These are phyloP conservation scores for Eilema depressum DNA, from an alignment of 2,888 invertebrate genomes.

Conservation along the genomic window DNA sequence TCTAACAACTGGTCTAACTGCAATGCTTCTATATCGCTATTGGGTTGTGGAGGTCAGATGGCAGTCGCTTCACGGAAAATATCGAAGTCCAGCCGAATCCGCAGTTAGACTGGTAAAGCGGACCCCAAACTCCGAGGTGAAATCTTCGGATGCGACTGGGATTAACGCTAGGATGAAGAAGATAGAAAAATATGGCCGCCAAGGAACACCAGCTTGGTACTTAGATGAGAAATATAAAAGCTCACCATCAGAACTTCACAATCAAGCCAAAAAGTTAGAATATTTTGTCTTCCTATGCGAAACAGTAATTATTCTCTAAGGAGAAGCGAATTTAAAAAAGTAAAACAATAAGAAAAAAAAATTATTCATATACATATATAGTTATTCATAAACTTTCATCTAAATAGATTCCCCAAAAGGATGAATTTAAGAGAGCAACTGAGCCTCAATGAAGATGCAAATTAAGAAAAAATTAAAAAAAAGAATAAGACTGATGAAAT, in stretches of 20 bases:
- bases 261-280: background rate
- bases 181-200: too few relatives aligned
- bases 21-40: too few relatives aligned
- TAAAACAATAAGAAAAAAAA: constrained; percentile 13
- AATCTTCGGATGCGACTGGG: too few relatives aligned
- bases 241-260: background rate
- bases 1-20: too few relatives aligned
- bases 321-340: background rate
- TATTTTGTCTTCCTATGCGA: background rate
- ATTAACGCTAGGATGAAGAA: too few relatives aligned
- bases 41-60: too few relatives aligned
- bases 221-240: background rate
- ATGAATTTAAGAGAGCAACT: constrained; percentile 9
- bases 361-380: too few relatives aligned
- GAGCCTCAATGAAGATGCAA: constrained; percentile 20
- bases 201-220: too few relatives aligned
- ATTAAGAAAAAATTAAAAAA: constrained; percentile 32
- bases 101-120: too few relatives aligned
- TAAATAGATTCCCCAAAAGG: background rate
- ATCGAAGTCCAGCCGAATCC: too few relatives aligned
- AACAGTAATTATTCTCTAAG: background rate
- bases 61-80: too few relatives aligned
- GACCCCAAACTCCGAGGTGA: too few relatives aligned
- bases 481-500: constrained; percentile 12
- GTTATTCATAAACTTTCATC: constrained; percentile 20